Evolutionary conservation across 2,888 invertebrate genomes (phyloP).

Genomic region (Sarcophaga rosellei): DNA sequence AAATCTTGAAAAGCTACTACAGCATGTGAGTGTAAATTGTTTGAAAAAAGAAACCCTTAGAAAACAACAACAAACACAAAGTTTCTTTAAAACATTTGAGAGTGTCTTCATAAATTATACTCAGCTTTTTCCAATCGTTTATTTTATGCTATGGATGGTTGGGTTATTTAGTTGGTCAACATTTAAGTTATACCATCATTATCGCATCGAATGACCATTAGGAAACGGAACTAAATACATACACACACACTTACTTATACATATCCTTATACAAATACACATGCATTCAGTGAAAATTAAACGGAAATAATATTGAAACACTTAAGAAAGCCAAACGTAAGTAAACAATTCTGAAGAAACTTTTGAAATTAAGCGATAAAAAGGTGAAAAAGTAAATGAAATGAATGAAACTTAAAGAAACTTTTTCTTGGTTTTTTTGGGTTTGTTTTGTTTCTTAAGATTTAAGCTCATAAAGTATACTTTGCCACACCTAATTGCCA

Average conservation of each 20-base stretch:
- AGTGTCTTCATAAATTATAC: conserved; percentile 33
- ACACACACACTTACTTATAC: neutral
- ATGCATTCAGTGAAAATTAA: conserved; percentile 2
- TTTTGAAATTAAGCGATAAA: conserved; percentile 33
- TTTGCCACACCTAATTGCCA: neutral
- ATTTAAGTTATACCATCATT: conserved; percentile 31
- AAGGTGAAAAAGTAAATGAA: neutral
- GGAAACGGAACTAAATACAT: neutral
- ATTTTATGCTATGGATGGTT: neutral
- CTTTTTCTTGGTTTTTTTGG: neutral
- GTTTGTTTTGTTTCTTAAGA: neutral
- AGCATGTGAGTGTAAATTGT: neutral
- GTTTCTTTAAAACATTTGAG: conserved; percentile 49
- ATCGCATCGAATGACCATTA: conserved; percentile 49
- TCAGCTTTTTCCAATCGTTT: neutral
- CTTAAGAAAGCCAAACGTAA: conserved; percentile 15
- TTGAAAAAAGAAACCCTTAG: neutral
- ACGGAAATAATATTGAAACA: conserved; percentile 33
- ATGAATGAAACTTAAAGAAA: neutral
- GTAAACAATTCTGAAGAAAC: conserved; percentile 16
- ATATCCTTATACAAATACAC: neutral
- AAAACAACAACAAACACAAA: neutral
- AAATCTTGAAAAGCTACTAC: no score
- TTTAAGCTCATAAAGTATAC: neutral
- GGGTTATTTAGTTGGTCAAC: conserved; percentile 5